phyloP scores from a whole-genome alignment of 2,113 vertebrate genomes.

The Benitochromis conjunctus region DNA sequence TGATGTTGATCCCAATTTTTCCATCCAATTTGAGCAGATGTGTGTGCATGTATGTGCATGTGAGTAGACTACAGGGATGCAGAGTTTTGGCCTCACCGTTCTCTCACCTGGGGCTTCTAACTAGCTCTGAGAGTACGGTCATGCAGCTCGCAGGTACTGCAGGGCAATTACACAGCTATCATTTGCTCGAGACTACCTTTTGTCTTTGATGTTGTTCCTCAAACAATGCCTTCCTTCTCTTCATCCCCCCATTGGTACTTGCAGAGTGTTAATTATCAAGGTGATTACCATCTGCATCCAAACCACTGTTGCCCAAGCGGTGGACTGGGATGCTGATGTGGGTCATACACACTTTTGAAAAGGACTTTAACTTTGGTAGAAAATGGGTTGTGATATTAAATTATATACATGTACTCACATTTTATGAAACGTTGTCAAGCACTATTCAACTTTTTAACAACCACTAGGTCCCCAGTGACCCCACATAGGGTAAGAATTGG shows the following conservation, averaged over 20 bases:
- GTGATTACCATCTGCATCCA: conserved; percentile 66
- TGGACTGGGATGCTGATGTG: conserved; percentile 32
- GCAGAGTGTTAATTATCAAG: conserved; percentile 65
- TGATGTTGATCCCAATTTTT: conserved; percentile 59
- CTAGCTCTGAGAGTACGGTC: conserved; percentile 60
- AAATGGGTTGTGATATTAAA: not conserved
- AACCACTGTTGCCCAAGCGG: conserved; percentile 3
- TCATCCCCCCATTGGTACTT: conserved; percentile 49
- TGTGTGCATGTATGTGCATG: conserved; percentile 24
- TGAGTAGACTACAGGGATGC: conserved; percentile 30
- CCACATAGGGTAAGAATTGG: no score
- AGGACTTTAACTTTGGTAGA: not conserved
- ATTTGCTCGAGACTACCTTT: conserved; percentile 67
- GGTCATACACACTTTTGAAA: conserved; percentile 1
- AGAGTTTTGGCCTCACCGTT: conserved; percentile 35
- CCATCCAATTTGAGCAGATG: conserved; percentile 36
- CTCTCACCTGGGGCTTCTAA: conserved; percentile 65
- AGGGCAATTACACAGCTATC: conserved; percentile 69
- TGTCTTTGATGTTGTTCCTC: conserved; percentile 69
- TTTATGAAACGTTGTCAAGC: no score
- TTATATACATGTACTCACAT: not conserved
- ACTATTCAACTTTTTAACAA: no score
- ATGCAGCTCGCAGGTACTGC: conserved; percentile 54
- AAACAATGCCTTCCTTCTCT: conserved; percentile 57
- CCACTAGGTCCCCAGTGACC: no score